Conservation (phyloP, 1,140 invertebrate genomes). For the Sitodiplosis mosellana region DNA sequence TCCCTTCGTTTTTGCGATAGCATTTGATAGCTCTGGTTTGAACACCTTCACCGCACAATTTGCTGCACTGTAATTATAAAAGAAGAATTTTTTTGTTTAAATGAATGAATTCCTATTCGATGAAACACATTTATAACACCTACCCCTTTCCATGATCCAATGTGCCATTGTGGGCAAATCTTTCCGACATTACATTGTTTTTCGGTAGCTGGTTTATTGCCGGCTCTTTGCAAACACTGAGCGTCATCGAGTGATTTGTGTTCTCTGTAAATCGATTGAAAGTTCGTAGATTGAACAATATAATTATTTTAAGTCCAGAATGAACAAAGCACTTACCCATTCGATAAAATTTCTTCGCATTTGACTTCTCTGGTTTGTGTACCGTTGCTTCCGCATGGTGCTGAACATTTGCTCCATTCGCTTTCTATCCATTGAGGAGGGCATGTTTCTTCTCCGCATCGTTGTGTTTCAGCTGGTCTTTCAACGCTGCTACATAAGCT, state of each 20-base stretch:
- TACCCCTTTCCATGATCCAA: slow-evolving; percentile 72
- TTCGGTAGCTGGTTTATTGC: slow-evolving; percentile 45
- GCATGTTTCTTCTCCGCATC: slow-evolving; percentile 60
- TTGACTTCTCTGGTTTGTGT: slow-evolving; percentile 48
- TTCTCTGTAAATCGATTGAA: slow-evolving; percentile 30
- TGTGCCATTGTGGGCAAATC: slow-evolving; percentile 65
- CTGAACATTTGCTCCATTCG: slow-evolving; percentile 68
- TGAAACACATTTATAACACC: slow-evolving; percentile 16
- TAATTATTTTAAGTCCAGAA: too few species aligned
- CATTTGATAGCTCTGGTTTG: slow-evolving; percentile 55
- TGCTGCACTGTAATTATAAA: slow-evolving; percentile 47
- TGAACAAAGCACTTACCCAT: slow-evolving; percentile 25
- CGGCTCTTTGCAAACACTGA: slow-evolving; percentile 44
- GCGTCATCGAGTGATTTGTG: slow-evolving; percentile 42
- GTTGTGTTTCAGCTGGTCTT: slow-evolving; percentile 45
- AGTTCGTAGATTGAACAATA: too few species aligned
- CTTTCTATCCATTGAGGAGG: slow-evolving; percentile 64
- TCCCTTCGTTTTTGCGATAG: slow-evolving; percentile 46
- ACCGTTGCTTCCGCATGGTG: slow-evolving; percentile 58
- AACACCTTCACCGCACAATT: slow-evolving; percentile 69
- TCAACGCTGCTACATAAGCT: slow-evolving; percentile 56
- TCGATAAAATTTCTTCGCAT: slow-evolving; percentile 54
- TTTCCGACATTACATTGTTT: slow-evolving; percentile 57
- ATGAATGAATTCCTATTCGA: slow-evolving; percentile 3
- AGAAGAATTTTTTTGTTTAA: slow-evolving; percentile 1